Base-by-base conservation (phyloP, 2,888 invertebrate species). In the Hofmannophila pseudospretella region DNA sequence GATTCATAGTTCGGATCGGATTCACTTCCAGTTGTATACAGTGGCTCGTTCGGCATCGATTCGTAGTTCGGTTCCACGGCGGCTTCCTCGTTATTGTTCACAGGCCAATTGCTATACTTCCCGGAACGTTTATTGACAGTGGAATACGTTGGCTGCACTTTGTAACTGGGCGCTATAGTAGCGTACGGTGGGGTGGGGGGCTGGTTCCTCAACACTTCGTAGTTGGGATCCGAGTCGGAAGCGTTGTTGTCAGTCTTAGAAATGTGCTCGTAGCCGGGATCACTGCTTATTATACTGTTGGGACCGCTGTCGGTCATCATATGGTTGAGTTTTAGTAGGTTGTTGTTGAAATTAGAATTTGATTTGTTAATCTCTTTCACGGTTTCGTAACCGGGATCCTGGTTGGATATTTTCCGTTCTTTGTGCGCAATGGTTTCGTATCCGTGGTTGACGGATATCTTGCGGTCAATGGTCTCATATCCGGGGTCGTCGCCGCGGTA, bases 241-340 rank as follows among this genome's bases (percentile, higher is more conserved):
- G 88, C 87, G 46, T 79, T 77, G 51, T 79, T 79, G 44, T 79
- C 78, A 29, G 66, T 58, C 50, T 82, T 81, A 16, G 85, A 73
- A 11, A 94, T 88, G 32, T 91, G 91, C 63, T 94, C 94, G 67
- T 94, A 94, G 4, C 92, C 93, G 1, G 93, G 91, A 73, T 94
- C 93, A 45, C 88, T 89, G 61, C 88, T 89, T 23, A 89, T 77
- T 19, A 89, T 81, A 64, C 90, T 90, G 51, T 89, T 88, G 0
- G 90, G 90, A 0, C 90, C 90, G 49, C 90, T 89, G 40, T 88
- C 88, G 2, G 70, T 58, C 13, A 67, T 36, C 5, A 11, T 7
- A 40, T 76, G 67, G 47, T 79, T 80, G 11, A 73, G 36, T 49
- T 82, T 79, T 4, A 79, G 39, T 30, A 74, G 38, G 44, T 79